phyloP scores from a whole-genome alignment of 2,113 vertebrate species.

The Ptilonorhynchus violaceus region DNA sequence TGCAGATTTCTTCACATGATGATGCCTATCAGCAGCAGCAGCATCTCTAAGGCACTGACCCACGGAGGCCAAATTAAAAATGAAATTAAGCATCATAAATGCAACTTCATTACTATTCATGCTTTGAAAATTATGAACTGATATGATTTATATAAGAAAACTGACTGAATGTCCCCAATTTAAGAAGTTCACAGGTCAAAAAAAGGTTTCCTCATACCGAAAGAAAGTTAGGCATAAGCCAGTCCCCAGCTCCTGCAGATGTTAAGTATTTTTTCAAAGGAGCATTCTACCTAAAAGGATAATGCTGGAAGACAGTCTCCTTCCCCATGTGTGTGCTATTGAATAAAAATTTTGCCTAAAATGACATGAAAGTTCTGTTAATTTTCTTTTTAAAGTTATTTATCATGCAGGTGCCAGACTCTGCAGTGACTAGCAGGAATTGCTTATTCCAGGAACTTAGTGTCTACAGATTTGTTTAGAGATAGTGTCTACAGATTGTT shows the following conservation, averaged over 20 bases:
- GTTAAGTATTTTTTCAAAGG: not conserved
- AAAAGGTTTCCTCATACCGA: not conserved
- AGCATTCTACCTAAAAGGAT: not conserved
- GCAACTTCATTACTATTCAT: conserved; percentile 4
- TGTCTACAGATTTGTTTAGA: not conserved
- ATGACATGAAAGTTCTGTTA: not conserved
- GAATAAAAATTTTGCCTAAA: not conserved
- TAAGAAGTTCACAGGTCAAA: not conserved
- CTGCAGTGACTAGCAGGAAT: not conserved
- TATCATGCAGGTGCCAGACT: not conserved
- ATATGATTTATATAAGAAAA: not conserved
- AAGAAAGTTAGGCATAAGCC: not conserved
- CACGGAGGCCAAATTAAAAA: conserved; percentile 47
- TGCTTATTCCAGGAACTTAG: not conserved
- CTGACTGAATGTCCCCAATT: not conserved
- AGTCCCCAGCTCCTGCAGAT: not conserved
- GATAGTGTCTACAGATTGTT: not conserved
- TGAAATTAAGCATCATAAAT: conserved; percentile 46
- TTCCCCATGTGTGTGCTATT: not conserved
- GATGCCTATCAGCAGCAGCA: not conserved
- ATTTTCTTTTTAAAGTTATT: not conserved
- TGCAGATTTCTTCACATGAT: conserved; percentile 32
- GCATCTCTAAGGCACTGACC: conserved; percentile 32
- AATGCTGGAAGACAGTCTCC: not conserved
- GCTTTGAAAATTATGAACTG: not conserved